Evolutionary conservation across 2,797 vertebrate genomes (phyloP), one percentile per base, ranked within the genome.

Genomic region (Macrochelys suwanniensis): DNA sequence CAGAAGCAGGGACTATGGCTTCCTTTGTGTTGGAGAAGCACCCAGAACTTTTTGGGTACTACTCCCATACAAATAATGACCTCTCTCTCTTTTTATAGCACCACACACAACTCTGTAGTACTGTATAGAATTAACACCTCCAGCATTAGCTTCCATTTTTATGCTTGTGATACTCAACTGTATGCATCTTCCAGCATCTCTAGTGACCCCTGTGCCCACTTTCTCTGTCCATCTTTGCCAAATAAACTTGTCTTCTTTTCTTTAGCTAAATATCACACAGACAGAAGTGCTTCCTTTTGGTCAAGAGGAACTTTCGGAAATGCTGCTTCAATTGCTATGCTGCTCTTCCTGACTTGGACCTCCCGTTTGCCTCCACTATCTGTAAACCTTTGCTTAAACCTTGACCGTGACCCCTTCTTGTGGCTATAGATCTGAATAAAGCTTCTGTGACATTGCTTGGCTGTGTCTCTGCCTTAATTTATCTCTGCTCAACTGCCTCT

Each of bases 361-460:
- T 31, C 49, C 68, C 1, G 0, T 61, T 88, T 50, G 26, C 42
- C 25, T 23, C 11, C 74, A 23, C 56, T 68, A 15, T 16, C 31
- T 21, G 68, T 56, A 71, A 37, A 74, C 77, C 68, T 92, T 50
- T 54, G 4, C 31, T 16, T 71, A 84, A n/a, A 45, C 59, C 80
- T 42, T 78, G 28, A 21, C 54, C 81, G 11, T 17, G 77, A 56
- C 45, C 31, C 19, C 56, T 61, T 54, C 1, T 3, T 65, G 88
- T 74, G 0, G 0, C 0, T 1, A 33, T 53, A 33, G 37, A 25
- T 47, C 13, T 68, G n/a, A 65, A 13, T n/a, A 26, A 51, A 42
- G 47, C n/a, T 12, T n/a, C 82, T 11, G 76, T 82, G 79, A 13
- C 25, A 19, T 65, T 71, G 65, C 80, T 56, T 15, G 1, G 28